Evolutionary conservation across 1,140 invertebrate species (phyloP), one percentile per base, ranked within the genome.

Genomic region (Littorina saxatilis): DNA sequence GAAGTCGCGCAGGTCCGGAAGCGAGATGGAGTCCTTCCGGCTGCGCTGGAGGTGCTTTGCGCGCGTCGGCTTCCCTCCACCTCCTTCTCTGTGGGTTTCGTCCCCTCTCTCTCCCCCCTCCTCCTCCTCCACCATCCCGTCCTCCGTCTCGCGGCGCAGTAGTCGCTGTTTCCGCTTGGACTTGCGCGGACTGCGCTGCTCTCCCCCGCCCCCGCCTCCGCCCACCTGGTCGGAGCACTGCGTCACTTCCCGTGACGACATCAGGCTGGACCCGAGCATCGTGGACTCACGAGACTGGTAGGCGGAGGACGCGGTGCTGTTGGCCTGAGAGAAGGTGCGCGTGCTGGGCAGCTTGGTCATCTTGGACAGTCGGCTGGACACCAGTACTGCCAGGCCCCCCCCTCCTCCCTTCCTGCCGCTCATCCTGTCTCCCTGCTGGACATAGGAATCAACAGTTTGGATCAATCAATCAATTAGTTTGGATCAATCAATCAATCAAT

Each of bases 1-100:
- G 23, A 82, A 80, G 50, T 85, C 76, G 47, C 84, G 83, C 50
- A 85, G 74, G 40, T 84, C 84, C 40, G 84, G 86, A 81, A 87
- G 83, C 66, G 84, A 87, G 37, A 85, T 73, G 11, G 82, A 85
- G 68, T 85, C 85, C n/a, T 70, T 75, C 17, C 80, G 47, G 39
- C 13, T 17, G 43, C 39, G 23, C 20, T 52, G 43, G 13, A 75
- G 23, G 0, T 47, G 13, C 73, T 50, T 75, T n/a, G 39, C 13
- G 29, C 43, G 43, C 43, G 43, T 9, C 43, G 5, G 5, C 7
- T 47, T 47, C n/a, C n/a, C n/a, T n/a, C n/a, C n/a, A n/a, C n/a
- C n/a, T n/a, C n/a, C n/a, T n/a, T n/a, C n/a, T 17, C 43, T 5
- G 5, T 47, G 43, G 7, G 43, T 9, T 17, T 47, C 43, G 23